phyloP scores from a whole-genome alignment of 2,888 invertebrate genomes.

The Pterostichus niger region DNA sequence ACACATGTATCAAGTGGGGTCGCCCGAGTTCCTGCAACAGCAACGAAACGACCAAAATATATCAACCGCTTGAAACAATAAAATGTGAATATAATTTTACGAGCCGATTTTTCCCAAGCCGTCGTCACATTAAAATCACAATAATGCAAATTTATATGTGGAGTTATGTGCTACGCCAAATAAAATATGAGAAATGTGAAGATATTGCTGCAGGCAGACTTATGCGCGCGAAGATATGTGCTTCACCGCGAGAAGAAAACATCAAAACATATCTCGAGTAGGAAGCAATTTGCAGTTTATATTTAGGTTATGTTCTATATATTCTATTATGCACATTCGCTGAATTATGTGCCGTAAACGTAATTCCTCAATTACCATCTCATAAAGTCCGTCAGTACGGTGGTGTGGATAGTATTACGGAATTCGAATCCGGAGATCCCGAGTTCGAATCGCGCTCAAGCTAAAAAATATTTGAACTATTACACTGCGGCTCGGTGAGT shows the following conservation, averaged over 20 bases:
- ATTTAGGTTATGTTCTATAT: constrained; percentile 45
- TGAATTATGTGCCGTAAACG: constrained; percentile 34
- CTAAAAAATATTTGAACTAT: too few relatives aligned
- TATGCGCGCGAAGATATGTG: background rate
- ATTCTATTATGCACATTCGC: constrained; percentile 39
- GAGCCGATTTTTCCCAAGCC: constrained; percentile 63
- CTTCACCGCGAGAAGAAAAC: background rate
- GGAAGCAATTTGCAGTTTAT: constrained; percentile 55
- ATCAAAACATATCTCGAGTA: constrained; percentile 16
- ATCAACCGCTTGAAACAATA: constrained; percentile 62
- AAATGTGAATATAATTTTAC: constrained; percentile 62
- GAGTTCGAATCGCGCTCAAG: too few relatives aligned
- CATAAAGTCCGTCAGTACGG: too few relatives aligned
- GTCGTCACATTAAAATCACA: constrained; percentile 66
- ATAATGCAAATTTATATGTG: constrained; percentile 65
- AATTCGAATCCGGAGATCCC: too few relatives aligned
- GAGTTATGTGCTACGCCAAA: constrained; percentile 41
- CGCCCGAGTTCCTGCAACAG: background rate
- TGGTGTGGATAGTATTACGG: too few relatives aligned
- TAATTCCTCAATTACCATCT: background rate
- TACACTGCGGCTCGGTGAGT: too few relatives aligned
- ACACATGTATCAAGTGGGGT: constrained; percentile 29
- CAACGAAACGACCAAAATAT: constrained; percentile 58
- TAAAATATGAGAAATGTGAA: constrained; percentile 58
- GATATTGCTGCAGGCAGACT: constrained; percentile 24